These are phyloP conservation scores for Spongilla lacustris DNA, from an alignment of 37 sponge, comb jelly and placozoan genomes.

Conservation along the genomic window DNA sequence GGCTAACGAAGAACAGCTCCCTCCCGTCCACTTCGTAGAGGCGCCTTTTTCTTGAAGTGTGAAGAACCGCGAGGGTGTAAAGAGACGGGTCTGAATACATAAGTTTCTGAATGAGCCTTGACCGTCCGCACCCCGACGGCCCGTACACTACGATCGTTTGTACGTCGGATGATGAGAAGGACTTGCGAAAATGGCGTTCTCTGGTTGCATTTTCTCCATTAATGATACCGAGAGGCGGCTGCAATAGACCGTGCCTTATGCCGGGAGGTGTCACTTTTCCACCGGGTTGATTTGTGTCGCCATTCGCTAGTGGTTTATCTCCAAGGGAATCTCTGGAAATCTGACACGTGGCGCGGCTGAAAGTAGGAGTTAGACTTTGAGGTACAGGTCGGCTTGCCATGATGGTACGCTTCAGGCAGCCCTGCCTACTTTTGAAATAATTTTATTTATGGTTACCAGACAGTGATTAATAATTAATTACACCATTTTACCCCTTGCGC, in stretches of 20 bases:
- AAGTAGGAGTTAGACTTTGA: not conserved
- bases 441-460: not conserved
- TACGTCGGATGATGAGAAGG: not conserved
- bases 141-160: conserved; percentile 68
- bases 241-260: not conserved
- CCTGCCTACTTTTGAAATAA: not conserved
- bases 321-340: not conserved
- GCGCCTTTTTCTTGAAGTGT: conserved; percentile 69
- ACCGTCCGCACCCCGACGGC: conserved; percentile 30
- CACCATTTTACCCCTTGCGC: not conserved
- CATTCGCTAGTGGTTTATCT: not conserved
- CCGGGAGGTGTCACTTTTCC: not conserved
- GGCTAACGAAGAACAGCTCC: conserved; percentile 75
- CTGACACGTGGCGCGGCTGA: not conserved
- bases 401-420: not conserved
- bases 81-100: conserved; percentile 51
- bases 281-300: not conserved
- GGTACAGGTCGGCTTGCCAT: not conserved
- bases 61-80: conserved; percentile 60
- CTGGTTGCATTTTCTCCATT: not conserved
- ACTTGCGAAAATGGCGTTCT: not conserved
- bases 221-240: not conserved
- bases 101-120: conserved; percentile 53
- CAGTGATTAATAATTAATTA: not conserved
- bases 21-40: conserved; percentile 59